Conservation (phyloP, 2,797 vertebrate genomes). For the Okamejei kenojei region DNA sequence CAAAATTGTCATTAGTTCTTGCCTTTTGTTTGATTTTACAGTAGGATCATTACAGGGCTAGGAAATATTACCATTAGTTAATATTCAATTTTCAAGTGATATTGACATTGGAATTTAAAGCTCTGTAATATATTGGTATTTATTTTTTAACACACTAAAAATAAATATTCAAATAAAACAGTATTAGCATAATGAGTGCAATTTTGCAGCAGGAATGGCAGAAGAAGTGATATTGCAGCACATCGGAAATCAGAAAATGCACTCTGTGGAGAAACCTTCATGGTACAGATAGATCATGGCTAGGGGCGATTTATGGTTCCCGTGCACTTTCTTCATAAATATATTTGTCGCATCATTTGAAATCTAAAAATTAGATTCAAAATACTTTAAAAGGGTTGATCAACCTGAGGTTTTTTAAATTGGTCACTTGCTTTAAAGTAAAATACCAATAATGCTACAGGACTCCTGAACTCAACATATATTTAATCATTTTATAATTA, state of each 20-base stretch:
- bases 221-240: neutral
- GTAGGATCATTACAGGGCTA: neutral
- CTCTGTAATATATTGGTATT: neutral
- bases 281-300: neutral
- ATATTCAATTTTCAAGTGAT: conserved; percentile 1
- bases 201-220: neutral
- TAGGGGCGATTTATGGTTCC: neutral
- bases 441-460: neutral
- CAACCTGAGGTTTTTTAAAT: neutral
- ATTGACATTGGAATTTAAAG: neutral
- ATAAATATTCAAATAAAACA: conserved; percentile 24
- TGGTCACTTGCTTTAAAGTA: neutral
- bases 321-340: neutral
- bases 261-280: neutral
- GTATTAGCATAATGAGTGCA: neutral
- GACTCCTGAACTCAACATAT: neutral
- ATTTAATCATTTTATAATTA: conserved; percentile 23
- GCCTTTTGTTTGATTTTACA: conserved; percentile 1
- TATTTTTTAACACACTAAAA: neutral
- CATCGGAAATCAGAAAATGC: neutral
- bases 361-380: neutral
- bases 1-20: neutral
- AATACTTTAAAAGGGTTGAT: neutral
- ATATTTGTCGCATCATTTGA: neutral
- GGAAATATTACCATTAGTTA: conserved; percentile 11